phyloP scores from a whole-genome alignment of 2,113 vertebrate genomes.

The Glaucidium brasilianum region DNA sequence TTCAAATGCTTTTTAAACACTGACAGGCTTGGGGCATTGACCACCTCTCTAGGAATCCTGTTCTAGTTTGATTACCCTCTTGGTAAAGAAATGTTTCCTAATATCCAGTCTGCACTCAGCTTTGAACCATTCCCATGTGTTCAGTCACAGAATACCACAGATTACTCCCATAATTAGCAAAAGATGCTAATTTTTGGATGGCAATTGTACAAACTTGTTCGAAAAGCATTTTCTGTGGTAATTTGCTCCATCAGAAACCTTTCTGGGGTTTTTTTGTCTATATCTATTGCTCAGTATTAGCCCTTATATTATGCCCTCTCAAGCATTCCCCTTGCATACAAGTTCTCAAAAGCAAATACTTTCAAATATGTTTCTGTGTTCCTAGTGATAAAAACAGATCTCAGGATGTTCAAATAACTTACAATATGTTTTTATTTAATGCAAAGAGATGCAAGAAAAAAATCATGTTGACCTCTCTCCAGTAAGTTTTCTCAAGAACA shows the following conservation, averaged over 20 bases:
- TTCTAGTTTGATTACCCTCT: not conserved
- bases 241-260: not conserved
- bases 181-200: not conserved
- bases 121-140: not conserved
- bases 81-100: not conserved
- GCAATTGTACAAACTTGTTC: not conserved
- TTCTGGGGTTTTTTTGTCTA: not conserved
- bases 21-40: not conserved
- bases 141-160: not conserved
- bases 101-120: not conserved
- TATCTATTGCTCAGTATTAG: not conserved
- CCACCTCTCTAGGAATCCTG: not conserved
- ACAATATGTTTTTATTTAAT: conserved; percentile 35
- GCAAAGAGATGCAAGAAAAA: not conserved
- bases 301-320: not conserved
- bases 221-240: not conserved
- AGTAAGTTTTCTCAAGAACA: conserved; percentile 34
- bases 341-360: not conserved
- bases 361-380: not conserved
- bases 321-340: not conserved
- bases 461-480: conserved; percentile 3
- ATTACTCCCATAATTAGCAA: not conserved
- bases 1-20: not conserved
- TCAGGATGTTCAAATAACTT: not conserved
- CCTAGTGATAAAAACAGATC: not conserved